Evolutionary conservation across 1,140 invertebrate species (phyloP).

Genomic region (Pomacea maculata): DNA sequence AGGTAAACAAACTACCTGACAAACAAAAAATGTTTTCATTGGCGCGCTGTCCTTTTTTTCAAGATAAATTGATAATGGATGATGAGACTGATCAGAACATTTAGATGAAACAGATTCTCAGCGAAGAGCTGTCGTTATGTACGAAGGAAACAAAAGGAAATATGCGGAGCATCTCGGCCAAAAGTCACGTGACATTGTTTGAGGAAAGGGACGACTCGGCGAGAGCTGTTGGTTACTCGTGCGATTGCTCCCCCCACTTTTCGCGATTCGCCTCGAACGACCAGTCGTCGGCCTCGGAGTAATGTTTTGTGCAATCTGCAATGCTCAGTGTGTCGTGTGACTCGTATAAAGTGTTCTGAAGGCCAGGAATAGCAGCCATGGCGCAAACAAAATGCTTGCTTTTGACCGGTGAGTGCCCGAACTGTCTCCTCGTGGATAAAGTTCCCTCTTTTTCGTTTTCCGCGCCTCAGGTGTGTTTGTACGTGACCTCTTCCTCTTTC

Average conservation of each 20-base stretch:
- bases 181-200: constrained; percentile 17
- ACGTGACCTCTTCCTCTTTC: too few species aligned
- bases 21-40: too few species aligned
- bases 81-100: background rate
- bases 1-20: background rate
- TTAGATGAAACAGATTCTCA: too few species aligned
- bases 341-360: constrained; percentile 1
- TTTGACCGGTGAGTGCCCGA: constrained; percentile 17
- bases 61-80: background rate
- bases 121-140: background rate
- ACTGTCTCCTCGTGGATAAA: background rate
- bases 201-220: background rate
- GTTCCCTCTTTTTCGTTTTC: too few species aligned
- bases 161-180: constrained; percentile 16
- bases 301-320: background rate
- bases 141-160: constrained; percentile 5
- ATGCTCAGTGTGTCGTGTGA: background rate
- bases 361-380: constrained; percentile 3
- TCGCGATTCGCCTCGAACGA: background rate
- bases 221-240: background rate
- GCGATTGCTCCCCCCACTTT: background rate
- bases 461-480: too few species aligned
- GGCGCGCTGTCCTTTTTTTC: background rate
- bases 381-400: constrained; percentile 24
- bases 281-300: constrained; percentile 3